Conservation (phyloP, 2,888 invertebrate genomes). For the Artemia sinica region DNA sequence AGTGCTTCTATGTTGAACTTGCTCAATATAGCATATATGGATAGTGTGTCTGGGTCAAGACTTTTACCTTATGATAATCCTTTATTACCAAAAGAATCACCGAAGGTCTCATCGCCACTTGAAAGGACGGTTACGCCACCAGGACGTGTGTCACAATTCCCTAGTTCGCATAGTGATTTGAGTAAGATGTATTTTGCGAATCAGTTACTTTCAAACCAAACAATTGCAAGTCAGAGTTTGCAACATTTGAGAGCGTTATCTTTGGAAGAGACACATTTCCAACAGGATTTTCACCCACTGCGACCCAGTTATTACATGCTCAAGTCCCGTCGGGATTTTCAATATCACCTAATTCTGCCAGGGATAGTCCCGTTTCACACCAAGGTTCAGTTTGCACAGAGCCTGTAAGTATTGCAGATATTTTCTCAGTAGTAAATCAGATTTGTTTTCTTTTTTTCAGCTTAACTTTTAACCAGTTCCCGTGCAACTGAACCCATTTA, state of each 20-base stretch:
- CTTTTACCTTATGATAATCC: background rate
- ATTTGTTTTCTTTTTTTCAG: no score
- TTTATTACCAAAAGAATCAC: background rate
- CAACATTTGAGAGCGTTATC: conserved; percentile 7
- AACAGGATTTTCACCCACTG: background rate
- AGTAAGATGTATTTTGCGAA: conserved; percentile 4
- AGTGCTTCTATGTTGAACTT: conserved; percentile 12
- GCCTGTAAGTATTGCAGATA: no score
- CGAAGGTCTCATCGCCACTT: background rate
- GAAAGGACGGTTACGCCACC: conserved; percentile 4
- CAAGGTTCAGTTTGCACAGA: background rate
- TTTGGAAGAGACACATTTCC: background rate
- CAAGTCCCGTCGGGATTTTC: conserved; percentile 7
- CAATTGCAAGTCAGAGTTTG: conserved; percentile 1
- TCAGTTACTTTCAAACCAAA: background rate
- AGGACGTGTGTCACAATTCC: background rate
- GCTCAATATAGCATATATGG: conserved; percentile 13
- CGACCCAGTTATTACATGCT: background rate
- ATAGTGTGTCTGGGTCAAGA: background rate
- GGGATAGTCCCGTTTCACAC: background rate
- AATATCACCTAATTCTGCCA: background rate
- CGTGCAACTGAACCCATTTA: no score
- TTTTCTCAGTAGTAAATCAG: no score
- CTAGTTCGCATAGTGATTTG: background rate
- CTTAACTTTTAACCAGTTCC: no score